These are phyloP conservation scores for Phasia obesa DNA, from an alignment of 2,888 invertebrate species.

Conservation along the genomic window DNA sequence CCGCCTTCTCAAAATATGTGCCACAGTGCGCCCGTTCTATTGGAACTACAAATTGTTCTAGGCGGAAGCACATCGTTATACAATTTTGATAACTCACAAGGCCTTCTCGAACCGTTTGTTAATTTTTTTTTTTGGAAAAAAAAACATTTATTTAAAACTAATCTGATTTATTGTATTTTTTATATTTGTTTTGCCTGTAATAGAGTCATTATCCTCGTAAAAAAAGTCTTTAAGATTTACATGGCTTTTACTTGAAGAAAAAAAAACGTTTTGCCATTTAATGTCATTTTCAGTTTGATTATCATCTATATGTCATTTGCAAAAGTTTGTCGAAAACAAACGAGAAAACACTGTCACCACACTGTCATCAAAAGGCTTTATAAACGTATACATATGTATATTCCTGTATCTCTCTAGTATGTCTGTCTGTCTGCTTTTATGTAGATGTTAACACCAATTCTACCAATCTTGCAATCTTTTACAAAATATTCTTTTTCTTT, in stretches of 20 bases:
- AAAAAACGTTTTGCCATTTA: constrained; percentile 40
- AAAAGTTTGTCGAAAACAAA: constrained; percentile 41
- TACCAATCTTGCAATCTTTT: constrained; percentile 35
- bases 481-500: constrained; percentile 3
- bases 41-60: too few species aligned
- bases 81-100: too few species aligned
- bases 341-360: constrained; percentile 16
- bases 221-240: constrained; percentile 40
- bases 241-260: constrained; percentile 17
- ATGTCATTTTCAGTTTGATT: constrained; percentile 63
- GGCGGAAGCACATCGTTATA: too few species aligned
- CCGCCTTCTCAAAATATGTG: too few species aligned
- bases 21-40: too few species aligned
- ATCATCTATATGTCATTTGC: constrained; percentile 57
- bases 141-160: not conserved
- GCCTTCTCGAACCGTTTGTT: too few species aligned
- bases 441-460: constrained; percentile 36
- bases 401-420: not conserved
- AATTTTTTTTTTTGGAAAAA: too few species aligned
- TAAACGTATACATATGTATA: constrained; percentile 4
- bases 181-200: constrained; percentile 23
- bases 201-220: constrained; percentile 5
- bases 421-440: not conserved
- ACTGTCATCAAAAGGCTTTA: constrained; percentile 54
- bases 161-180: constrained; percentile 1